Conservation (phyloP, 2,797 vertebrate species). For the Microctenopoma steveboyesi region DNA sequence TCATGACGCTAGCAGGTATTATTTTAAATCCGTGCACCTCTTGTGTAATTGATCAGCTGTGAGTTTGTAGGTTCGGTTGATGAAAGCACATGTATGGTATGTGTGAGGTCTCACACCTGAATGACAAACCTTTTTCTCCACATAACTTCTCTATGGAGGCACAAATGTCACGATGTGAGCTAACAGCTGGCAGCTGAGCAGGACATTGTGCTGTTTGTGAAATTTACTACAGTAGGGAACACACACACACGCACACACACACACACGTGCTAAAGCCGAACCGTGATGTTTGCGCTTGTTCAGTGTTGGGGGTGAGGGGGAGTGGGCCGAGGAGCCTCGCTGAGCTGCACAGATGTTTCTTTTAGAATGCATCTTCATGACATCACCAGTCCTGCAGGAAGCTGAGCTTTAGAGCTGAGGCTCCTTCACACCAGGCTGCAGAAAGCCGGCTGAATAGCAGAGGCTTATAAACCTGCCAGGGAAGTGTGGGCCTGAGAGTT, state of each 20-base stretch:
- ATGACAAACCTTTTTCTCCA: neutral
- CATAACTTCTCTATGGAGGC: neutral
- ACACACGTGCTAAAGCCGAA: neutral
- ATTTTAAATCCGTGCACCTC: neutral
- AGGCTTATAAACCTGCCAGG: slow-evolving; percentile 58
- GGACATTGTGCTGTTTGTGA: neutral
- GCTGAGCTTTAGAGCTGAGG: slow-evolving; percentile 38
- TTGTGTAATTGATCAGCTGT: neutral
- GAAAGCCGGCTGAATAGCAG: slow-evolving; percentile 50
- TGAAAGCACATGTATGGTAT: neutral
- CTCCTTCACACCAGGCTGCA: slow-evolving; percentile 54
- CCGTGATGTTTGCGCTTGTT: slow-evolving; percentile 26
- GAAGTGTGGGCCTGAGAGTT: slow-evolving; percentile 44
- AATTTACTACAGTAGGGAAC: slow-evolving; percentile 14
- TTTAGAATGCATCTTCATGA: slow-evolving; percentile 52
- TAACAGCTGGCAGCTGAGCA: slow-evolving; percentile 7
- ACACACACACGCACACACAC: neutral
- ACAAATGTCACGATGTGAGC: neutral
- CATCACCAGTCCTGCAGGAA: slow-evolving; percentile 56
- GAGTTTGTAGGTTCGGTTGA: too few relatives aligned
- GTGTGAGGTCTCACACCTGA: neutral
- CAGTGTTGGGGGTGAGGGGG: slow-evolving; percentile 15
- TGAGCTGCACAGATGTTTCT: slow-evolving; percentile 64
- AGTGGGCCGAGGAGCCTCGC: slow-evolving; percentile 26
- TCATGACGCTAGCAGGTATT: too few relatives aligned